Conservation (phyloP, 2,797 vertebrate genomes). For the Apogon hyalosoma region DNA sequence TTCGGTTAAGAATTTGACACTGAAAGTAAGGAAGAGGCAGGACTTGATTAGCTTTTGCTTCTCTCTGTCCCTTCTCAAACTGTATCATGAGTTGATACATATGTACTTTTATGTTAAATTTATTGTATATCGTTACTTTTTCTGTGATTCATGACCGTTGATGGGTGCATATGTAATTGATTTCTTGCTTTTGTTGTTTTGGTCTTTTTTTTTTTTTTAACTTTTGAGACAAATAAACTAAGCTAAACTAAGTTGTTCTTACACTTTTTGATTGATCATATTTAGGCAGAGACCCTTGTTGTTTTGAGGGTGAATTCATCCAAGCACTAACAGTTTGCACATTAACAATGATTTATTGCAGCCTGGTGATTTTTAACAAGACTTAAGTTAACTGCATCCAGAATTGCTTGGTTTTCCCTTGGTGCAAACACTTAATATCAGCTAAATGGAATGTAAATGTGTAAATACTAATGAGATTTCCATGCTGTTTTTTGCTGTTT, state of each 20-base stretch:
- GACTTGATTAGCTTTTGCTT: too few species aligned
- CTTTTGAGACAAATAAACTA: not conserved
- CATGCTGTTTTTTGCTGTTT: conserved; percentile 4
- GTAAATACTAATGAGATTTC: conserved; percentile 26
- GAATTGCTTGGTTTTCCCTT: conserved; percentile 11
- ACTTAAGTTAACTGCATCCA: conserved; percentile 17
- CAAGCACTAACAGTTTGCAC: conserved; percentile 22
- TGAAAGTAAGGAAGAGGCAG: too few species aligned
- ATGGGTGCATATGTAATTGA: not conserved
- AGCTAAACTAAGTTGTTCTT: too few species aligned
- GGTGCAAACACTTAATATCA: conserved; percentile 19
- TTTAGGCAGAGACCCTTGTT: conserved; percentile 1
- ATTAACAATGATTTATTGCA: conserved; percentile 21
- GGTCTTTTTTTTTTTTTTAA: not conserved
- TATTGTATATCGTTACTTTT: too few species aligned
- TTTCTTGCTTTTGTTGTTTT: not conserved
- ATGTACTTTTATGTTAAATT: too few species aligned
- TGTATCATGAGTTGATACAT: too few species aligned
- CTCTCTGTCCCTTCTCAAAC: too few species aligned
- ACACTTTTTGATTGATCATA: conserved; percentile 2
- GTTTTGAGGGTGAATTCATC: conserved; percentile 6
- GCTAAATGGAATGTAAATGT: conserved; percentile 2
- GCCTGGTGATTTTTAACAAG: conserved; percentile 28
- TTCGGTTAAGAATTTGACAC: too few species aligned
- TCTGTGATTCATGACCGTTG: too few species aligned